Conservation (phyloP, 2,113 vertebrate species). For the Podarcis raffonei region DNA sequence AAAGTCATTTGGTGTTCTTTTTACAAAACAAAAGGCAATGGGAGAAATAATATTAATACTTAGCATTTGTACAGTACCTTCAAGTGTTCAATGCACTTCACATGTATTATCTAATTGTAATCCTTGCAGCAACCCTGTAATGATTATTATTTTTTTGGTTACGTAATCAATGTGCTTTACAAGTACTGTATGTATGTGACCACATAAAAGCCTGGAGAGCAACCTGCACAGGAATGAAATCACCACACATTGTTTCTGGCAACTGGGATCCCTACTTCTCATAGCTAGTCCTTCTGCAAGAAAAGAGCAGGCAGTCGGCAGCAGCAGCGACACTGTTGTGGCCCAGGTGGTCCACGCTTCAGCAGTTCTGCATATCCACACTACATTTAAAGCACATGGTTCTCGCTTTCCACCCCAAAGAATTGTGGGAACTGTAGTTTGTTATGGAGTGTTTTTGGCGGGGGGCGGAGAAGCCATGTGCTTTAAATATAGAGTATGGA, state of each 20-base stretch:
- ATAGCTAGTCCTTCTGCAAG: not conserved
- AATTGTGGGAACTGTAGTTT: no score
- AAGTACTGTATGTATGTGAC: not conserved
- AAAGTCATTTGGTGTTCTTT: not conserved
- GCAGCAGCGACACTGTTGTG: no score
- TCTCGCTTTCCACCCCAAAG: no score
- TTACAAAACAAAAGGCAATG: not conserved
- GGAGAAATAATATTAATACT: not conserved
- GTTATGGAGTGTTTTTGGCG: no score
- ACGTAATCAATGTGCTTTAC: not conserved
- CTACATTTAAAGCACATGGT: no score
- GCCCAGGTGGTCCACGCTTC: not conserved
- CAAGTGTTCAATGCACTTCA: not conserved
- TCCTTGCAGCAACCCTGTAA: not conserved
- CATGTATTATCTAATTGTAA: not conserved
- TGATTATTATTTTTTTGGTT: not conserved
- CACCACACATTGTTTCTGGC: not conserved
- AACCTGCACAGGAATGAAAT: not conserved
- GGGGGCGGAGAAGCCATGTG: no score
- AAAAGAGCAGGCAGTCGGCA: not conserved
- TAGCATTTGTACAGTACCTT: not conserved
- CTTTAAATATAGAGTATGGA: no score
- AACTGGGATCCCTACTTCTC: not conserved
- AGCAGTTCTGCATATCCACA: not conserved
- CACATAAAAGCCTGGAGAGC: not conserved